phyloP scores from a whole-genome alignment of 92 coral and sea anemone species.

The Umimayanthus chanpuru region DNA sequence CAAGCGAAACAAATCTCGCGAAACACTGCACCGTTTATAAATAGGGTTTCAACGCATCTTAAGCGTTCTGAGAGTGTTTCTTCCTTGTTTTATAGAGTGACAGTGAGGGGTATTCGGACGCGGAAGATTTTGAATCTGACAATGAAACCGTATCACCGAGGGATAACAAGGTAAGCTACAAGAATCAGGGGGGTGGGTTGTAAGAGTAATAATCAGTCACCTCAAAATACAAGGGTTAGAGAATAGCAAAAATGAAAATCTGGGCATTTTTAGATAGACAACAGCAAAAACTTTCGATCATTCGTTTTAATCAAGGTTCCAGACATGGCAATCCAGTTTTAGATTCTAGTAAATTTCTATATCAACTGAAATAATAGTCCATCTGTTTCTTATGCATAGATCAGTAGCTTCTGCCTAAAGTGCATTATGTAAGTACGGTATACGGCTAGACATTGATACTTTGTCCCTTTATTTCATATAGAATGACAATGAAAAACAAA shows the following conservation, averaged over 20 bases:
- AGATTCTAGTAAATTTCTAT: no score
- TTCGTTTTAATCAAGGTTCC: no score
- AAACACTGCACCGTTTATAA: neutral
- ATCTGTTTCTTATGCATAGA: no score
- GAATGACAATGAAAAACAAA: conserved; percentile 3
- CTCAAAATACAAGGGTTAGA: neutral
- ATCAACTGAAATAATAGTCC: no score
- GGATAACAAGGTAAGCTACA: neutral
- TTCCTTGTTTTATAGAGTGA: neutral
- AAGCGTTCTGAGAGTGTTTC: no score
- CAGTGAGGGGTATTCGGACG: conserved; percentile 14
- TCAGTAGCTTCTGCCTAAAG: no score
- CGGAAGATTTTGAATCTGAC: conserved; percentile 13
- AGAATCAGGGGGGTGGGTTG: neutral
- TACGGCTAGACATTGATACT: neutral
- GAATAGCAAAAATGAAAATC: no score
- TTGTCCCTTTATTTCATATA: neutral
- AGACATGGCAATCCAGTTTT: no score
- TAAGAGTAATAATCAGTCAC: neutral
- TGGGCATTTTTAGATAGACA: no score
- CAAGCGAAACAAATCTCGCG: neutral
- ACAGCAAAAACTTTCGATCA: no score
- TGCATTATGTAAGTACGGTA: neutral
- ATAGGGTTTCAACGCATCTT: no score
- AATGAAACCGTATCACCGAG: conserved; percentile 25